A percentile compares a stretch with the other conserved stretches of the same genome.
Conservation (phyloP, 2,888 invertebrate genomes). For the Cylloceria caligata region DNA sequence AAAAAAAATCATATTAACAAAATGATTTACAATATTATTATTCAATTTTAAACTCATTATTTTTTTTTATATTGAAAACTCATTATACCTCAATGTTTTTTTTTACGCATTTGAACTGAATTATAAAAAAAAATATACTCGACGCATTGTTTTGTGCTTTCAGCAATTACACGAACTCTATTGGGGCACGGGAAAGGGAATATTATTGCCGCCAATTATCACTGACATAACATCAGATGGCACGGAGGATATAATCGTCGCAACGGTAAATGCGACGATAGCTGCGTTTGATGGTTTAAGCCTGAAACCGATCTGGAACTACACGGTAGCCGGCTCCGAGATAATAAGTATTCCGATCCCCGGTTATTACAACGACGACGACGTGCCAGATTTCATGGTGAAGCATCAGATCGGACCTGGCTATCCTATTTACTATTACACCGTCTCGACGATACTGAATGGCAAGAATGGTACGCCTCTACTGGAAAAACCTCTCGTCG, state of each 20-base stretch:
- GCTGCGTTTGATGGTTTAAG: constrained; percentile 90
- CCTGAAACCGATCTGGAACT: constrained; percentile 90
- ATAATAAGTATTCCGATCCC: constrained; percentile 91
- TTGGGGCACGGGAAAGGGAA: constrained; percentile 88
- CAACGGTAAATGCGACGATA: constrained; percentile 90
- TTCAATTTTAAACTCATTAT: no score
- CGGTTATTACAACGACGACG: constrained; percentile 92
- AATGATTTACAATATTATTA: no score
- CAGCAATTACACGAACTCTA: constrained; percentile 86
- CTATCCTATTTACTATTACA: constrained; percentile 91
- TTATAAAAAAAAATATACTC: no score
- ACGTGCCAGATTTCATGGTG: constrained; percentile 91
- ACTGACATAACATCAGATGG: constrained; percentile 91
- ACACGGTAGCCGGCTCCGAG: constrained; percentile 88
- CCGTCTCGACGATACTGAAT: constrained; percentile 87
- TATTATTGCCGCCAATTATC: constrained; percentile 89
- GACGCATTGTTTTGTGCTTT: constrained; percentile 63
- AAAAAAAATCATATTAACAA: no score
- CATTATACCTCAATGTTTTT: no score
- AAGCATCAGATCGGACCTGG: constrained; percentile 90
- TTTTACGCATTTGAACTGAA: no score
- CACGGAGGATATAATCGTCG: constrained; percentile 90
- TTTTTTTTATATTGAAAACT: no score
- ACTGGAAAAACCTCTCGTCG: constrained; percentile 86
- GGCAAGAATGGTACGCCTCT: constrained; percentile 88